Conservation (phyloP, 2,888 invertebrate species). For the Pristionchus mayeri region DNA sequence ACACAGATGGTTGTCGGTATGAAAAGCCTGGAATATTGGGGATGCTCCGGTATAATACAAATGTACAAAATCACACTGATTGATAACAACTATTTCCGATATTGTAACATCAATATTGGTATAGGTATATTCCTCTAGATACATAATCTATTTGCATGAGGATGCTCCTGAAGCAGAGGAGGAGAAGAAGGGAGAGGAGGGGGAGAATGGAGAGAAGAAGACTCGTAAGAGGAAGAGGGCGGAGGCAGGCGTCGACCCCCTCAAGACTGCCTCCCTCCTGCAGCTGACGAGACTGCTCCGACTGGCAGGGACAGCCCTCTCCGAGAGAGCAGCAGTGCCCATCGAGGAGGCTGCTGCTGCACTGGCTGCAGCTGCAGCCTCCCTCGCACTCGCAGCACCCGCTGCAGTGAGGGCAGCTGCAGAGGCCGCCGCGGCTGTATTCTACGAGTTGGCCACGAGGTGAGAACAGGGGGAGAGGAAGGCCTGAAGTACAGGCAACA, state of each 20-base stretch:
- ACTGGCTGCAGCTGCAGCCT: neutral
- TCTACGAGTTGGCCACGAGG: conserved; percentile 40
- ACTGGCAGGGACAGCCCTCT: conserved; percentile 7
- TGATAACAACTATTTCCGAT: too few relatives aligned
- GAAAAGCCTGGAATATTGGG: too few relatives aligned
- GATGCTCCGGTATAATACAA: too few relatives aligned
- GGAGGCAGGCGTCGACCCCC: neutral
- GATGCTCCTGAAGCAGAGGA: conserved; percentile 5
- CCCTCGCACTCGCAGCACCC: neutral
- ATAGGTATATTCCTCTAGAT: too few relatives aligned
- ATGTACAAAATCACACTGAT: too few relatives aligned
- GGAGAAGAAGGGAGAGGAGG: neutral
- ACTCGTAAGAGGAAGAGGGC: neutral
- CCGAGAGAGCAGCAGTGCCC: neutral
- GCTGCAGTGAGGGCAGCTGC: neutral
- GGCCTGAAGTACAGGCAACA: too few relatives aligned
- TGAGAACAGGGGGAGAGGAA: neutral
- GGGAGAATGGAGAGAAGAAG: neutral
- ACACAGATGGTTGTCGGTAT: neutral
- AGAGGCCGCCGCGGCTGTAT: neutral
- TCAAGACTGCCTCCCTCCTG: neutral
- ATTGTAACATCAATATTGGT: too few relatives aligned
- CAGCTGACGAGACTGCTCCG: neutral
- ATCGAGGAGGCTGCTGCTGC: neutral
- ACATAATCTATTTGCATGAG: too few relatives aligned